phyloP scores from a whole-genome alignment of 2,888 invertebrate species.

The Drosophila prostipennis region DNA sequence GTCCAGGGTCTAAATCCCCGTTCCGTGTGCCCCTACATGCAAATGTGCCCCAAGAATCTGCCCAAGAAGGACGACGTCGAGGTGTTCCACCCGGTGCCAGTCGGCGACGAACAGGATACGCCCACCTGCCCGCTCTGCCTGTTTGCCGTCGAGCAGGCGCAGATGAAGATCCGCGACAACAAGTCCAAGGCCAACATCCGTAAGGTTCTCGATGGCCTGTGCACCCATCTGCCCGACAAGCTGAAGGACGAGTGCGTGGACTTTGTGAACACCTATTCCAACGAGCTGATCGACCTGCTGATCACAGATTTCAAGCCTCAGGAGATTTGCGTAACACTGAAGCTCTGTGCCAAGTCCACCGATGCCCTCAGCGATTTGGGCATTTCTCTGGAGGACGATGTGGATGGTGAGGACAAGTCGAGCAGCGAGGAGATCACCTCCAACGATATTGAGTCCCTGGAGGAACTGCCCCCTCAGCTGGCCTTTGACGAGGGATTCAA shows the following conservation, averaged over 20 bases:
- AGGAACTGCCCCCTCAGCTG: constrained; percentile 78
- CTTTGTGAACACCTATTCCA: constrained; percentile 91
- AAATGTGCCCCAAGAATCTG: constrained; percentile 87
- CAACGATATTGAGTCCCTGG: constrained; percentile 69
- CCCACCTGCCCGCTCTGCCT: constrained; percentile 93
- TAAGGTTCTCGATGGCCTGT: constrained; percentile 88
- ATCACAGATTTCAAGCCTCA: constrained; percentile 90
- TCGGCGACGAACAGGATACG: constrained; percentile 84
- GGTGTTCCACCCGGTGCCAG: constrained; percentile 84
- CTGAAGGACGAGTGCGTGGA: constrained; percentile 89
- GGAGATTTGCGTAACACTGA: constrained; percentile 91
- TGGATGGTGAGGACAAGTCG: constrained; percentile 29
- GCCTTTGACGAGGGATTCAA: constrained; percentile 63
- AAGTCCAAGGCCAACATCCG: constrained; percentile 90
- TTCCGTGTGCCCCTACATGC: constrained; percentile 88
- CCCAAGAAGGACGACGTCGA: constrained; percentile 85
- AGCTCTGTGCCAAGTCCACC: constrained; percentile 87
- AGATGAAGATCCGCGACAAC: constrained; percentile 89
- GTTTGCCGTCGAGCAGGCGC: constrained; percentile 91
- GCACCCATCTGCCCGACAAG: constrained; percentile 88
- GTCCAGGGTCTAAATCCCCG: constrained; percentile 86
- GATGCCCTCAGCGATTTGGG: constrained; percentile 81
- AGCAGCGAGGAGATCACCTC: constrained; percentile 53
- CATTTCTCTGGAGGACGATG: constrained; percentile 58
- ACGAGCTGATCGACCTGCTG: constrained; percentile 91